phyloP scores from a whole-genome alignment of 1,140 invertebrate species.

The Rhynchophorus ferrugineus region DNA sequence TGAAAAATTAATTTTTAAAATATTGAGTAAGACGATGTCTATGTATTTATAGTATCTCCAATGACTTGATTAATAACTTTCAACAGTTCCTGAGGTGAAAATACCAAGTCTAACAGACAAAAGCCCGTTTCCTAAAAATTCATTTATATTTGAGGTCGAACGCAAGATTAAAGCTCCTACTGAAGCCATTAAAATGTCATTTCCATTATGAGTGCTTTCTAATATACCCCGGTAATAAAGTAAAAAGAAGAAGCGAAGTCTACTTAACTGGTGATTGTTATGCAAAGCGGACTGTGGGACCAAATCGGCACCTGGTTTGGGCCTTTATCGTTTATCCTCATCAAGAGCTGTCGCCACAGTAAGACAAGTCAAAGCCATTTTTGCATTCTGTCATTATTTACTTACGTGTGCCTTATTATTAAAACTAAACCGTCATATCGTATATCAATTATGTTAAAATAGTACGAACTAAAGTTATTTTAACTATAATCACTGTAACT shows the following conservation, averaged over 20 bases:
- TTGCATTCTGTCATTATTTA: constrained; percentile 40
- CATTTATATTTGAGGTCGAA: constrained; percentile 18
- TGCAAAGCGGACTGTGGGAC: constrained; percentile 37
- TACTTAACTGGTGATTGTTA: constrained; percentile 40
- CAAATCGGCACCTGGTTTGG: constrained; percentile 39
- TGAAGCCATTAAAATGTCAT: constrained; percentile 22
- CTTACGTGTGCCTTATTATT: too few species aligned
- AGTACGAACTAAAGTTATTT: constrained; percentile 31
- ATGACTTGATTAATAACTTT: constrained; percentile 3
- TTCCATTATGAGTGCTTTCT: constrained; percentile 39
- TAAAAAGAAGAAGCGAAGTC: constrained; percentile 37
- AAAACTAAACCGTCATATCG: too few species aligned
- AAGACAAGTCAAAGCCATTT: constrained; percentile 39
- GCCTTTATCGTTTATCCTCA: constrained; percentile 40
- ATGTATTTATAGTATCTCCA: too few species aligned
- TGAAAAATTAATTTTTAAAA: too few species aligned
- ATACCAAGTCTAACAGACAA: constrained; percentile 1
- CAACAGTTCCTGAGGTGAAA: neutral
- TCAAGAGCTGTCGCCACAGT: constrained; percentile 35
- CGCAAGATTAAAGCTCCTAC: constrained; percentile 18
- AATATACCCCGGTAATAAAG: constrained; percentile 40
- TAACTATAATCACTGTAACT: constrained; percentile 7
- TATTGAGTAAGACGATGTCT: too few species aligned
- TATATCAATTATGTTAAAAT: too few species aligned
- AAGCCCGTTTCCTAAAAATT: constrained; percentile 13